Evolutionary conservation across 2,888 invertebrate species (phyloP), one percentile per base, ranked within the genome.

Genomic region (Asteroscopus sphinx): DNA sequence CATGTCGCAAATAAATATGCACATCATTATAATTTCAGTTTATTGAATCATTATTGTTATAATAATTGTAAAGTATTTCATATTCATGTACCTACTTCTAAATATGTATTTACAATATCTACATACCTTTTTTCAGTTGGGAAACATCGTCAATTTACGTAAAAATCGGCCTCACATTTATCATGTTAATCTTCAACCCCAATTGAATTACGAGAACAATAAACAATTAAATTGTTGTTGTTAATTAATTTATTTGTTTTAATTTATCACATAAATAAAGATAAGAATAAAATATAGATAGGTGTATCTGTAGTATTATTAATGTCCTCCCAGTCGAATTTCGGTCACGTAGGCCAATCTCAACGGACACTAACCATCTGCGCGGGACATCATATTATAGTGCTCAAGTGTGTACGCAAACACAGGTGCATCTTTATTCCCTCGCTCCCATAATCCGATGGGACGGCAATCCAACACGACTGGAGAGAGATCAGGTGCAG

Each of bases 201-300:
- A 11, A 47, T 66, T 44, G 36, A 42, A 64, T 54, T 41, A 48
- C 28, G 11, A 54, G 4, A 26, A 25, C 32, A 33, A 39, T 60
- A 65, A 57, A 44, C 48, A 59, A 58, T 56, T 48, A 59, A 37
- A 46, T 21, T 26, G n/a, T n/a, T n/a, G n/a, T n/a, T n/a, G n/a
- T n/a, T n/a, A n/a, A n/a, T n/a, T n/a, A n/a, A n/a, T n/a, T n/a
- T n/a, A n/a, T n/a, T n/a, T n/a, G n/a, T 36, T 39, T 52, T 35
- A 16, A 59, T n/a, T n/a, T n/a, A 44, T 57, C 39, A 32, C 44
- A 61, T 59, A 66, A 61, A 61, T 45, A 67, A 59, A 69, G 56
- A 73, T 60, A 61, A 59, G 21, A 59, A 51, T 62, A 64, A 60
- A 59, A 54, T 54, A 55, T 33, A 40, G 41, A 46, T 57, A 54